Base-by-base conservation (phyloP, 2,113 vertebrate species). In the Calcarius ornatus region DNA sequence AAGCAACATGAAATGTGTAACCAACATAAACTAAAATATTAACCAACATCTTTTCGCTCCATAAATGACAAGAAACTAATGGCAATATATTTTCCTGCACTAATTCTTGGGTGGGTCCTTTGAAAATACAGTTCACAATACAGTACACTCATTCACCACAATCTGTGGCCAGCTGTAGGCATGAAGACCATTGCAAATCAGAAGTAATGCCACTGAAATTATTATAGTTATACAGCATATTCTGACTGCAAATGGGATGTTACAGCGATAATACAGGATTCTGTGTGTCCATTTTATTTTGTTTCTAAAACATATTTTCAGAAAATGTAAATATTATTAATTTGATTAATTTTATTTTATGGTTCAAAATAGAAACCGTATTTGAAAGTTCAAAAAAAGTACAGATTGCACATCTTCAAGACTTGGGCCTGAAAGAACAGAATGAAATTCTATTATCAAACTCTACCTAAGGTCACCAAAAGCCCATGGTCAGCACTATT, bases 1-100 rank as follows among this genome's bases (percentile, higher is more conserved):
- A 96, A 97, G 86, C 42, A 95, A 82, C 64, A 85, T 24, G 48
- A 88, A 97, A 94, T 59, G 38, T 2, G 59, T 40, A 78, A 68
- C n/a, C 37, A 43, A 71, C 37, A 75, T 13, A 88, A 81, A 38
- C 5, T 57, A 72, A 81, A 64, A 76, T 35, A 81, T 80, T 88
- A 61, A 47, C 15, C 59, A 25, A 45, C n/a, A 79, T 4, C 42
- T 21, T 10, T 37, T 4, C 0, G 2, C 4, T 8, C 23, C 10
- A 6, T 10, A 87, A 91, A 92, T 71, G 33, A 70, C 48, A 64
- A 80, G 37, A 64, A 93, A 86, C 90, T 54, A 81, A 92, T 88
- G 76, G 40, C 10, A 79, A 73, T 45, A 13, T 40, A 60, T 95
- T 92, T 89, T 90, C 42, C 47, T 71, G 15, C 45, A 57, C 31